Conservation (phyloP, 1,140 invertebrate genomes). For the Anadara kagoshimensis region DNA sequence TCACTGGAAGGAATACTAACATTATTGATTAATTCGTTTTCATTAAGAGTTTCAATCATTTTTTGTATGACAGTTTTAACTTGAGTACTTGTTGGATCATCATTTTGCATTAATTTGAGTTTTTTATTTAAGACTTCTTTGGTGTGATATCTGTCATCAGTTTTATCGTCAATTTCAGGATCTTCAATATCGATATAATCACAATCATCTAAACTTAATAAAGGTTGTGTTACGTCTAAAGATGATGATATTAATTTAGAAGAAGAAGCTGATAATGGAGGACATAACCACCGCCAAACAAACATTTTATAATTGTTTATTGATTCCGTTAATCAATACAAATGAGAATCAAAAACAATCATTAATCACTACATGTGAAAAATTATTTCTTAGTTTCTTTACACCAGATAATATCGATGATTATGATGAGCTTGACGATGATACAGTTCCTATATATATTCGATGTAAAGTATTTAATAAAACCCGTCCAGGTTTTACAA, state of each 20-base stretch:
- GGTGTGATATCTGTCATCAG: background rate
- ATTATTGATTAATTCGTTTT: no score
- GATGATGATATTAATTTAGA: background rate
- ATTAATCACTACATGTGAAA: background rate
- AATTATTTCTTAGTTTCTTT: background rate
- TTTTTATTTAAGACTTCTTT: background rate
- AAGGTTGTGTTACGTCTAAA: background rate
- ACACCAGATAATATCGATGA: background rate
- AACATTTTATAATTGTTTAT: background rate
- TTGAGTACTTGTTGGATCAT: no score
- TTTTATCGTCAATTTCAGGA: conserved; percentile 4
- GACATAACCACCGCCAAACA: conserved; percentile 1
- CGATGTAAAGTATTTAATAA: conserved; percentile 2
- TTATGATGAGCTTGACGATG: background rate
- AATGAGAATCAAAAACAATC: background rate
- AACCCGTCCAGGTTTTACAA: background rate
- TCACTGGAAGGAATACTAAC: no score
- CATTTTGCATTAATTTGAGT: background rate
- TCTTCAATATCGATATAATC: background rate
- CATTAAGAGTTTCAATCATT: no score
- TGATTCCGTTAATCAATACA: background rate
- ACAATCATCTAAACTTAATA: background rate
- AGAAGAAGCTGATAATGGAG: background rate
- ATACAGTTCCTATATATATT: background rate
- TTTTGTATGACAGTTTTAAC: no score